Evolutionary conservation across 1,140 invertebrate genomes (phyloP), one percentile per base, ranked within the genome.

Genomic region (Mactra quadrangularis): DNA sequence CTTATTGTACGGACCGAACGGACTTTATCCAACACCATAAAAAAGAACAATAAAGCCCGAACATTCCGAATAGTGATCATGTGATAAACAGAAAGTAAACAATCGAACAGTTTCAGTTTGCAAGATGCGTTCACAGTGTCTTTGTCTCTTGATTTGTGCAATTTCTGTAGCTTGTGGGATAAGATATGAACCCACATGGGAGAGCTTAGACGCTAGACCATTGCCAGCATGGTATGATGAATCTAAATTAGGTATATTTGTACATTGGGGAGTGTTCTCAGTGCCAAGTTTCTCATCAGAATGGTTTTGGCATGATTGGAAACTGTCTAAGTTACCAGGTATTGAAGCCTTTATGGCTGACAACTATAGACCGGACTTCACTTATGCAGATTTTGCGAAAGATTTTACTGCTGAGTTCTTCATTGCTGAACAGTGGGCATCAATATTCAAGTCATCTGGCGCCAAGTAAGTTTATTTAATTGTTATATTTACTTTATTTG

Each of bases 211-310:
- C 47, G 25, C 64, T 19, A 55, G 77, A 57, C 77, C 77, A n/a
- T 19, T 81, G 11, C 77, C 77, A 0, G 6, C 22, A 22, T 93
- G 92, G 92, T 93, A 87, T 85, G 92, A 93, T 57, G 86, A 92
- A 22, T 87, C 88, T 15, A 93, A 93, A 76, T 29, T 92, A 22
- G 91, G 92, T 1, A 92, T 93, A 41, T 93, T 93, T 82, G 66
- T 93, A 9, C 91, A 93, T 66, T 93, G 91, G 91, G 91, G 91
- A 29, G 86, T 92, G 3, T 92, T 91, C 77, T 90, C 91, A 19
- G 91, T 92, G 6, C 91, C 91, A 6, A 84, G 84, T 31, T 92
- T 89, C 78, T 60, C 84, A 41, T 86, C 82, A 85, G 84, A 91
- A 88, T 78, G 82, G 53, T 83, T 87, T 25, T 93, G 92, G 92